A percentile compares a stretch with the other conserved stretches of the same genome.
phyloP scores from a whole-genome alignment of 2,113 vertebrate genomes.

The Collichthys lucidus region DNA sequence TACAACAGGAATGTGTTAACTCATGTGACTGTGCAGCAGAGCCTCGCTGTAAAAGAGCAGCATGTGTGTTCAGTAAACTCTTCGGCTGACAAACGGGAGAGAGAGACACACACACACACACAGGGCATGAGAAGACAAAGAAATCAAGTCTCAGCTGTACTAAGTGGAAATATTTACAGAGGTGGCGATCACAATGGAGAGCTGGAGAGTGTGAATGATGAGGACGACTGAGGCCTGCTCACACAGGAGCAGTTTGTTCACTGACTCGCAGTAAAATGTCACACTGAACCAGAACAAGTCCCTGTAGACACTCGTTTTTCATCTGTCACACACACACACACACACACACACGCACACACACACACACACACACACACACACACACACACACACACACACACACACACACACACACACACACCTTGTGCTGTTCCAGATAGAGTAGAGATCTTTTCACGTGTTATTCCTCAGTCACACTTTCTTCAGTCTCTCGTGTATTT shows the following conservation, averaged over 20 bases:
- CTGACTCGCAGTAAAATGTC: slow-evolving; percentile 45
- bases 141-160: background rate
- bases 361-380: background rate
- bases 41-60: background rate
- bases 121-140: background rate
- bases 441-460: slow-evolving; percentile 14
- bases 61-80: slow-evolving; percentile 20
- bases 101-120: background rate
- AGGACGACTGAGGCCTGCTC: slow-evolving; percentile 10
- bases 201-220: slow-evolving; percentile 19
- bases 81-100: background rate
- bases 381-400: background rate
- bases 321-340: background rate
- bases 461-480: slow-evolving; percentile 14
- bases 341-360: background rate
- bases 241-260: slow-evolving; percentile 52
- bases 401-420: slow-evolving; percentile 6
- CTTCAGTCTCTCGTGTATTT: slow-evolving; percentile 16
- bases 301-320: slow-evolving; percentile 36
- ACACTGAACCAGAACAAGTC: slow-evolving; percentile 66
- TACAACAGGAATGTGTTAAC: slow-evolving; percentile 13
- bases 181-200: slow-evolving; percentile 20
- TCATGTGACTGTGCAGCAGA: slow-evolving; percentile 20
- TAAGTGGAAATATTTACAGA: slow-evolving; percentile 39
- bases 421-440: background rate